Base-by-base conservation (phyloP, 30 jellyfish, hydroid and myxozoan species). In the Hydra vulgaris region DNA sequence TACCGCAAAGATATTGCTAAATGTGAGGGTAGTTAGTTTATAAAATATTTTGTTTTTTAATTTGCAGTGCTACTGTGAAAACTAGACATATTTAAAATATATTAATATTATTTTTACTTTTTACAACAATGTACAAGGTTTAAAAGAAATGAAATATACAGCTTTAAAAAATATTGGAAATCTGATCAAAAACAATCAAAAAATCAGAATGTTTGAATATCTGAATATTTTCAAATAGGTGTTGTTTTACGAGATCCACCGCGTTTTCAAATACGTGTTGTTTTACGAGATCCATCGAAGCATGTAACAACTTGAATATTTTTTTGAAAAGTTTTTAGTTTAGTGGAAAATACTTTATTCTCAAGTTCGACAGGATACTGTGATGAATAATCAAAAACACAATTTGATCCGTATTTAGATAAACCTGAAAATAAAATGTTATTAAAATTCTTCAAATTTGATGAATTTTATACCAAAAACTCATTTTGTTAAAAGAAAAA, bases 341-440 rank as follows among this genome's bases (percentile, higher is more conserved):
- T 75, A 25, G 52, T 75, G 25, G 17, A 75, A 25, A 15, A 54
- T 54, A 19, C 71, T 26, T 91, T 96, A 83, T 95, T 82, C 87
- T 83, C 96, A 54, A 91, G 89, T 84, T 91, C 97, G 70, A 79
- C 82, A 40, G 61, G 12, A 40, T 12, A 12, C 61, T 40, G 61
- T 40, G 61, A 5, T 12, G 61, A 5, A 40, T 3, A 40, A 12
- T 40, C 61, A 40, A 40, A 12, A 40, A 40, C 12, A 12, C 8
- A 12, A 5, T 40, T 40, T 12, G 61, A 40, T 40, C 61, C 61
- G 12, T 40, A 5, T 40, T 40, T 40, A 40, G 61, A 12, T n/a
- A n/a, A n/a, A n/a, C n/a, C n/a, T n/a, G n/a, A n/a, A n/a, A n/a
- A n/a, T n/a, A n/a, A n/a, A n/a, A n/a, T n/a, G n/a, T n/a, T n/a